Base-by-base conservation (phyloP, 1,140 invertebrate genomes). In the Thaumetopoea pityocampa region DNA sequence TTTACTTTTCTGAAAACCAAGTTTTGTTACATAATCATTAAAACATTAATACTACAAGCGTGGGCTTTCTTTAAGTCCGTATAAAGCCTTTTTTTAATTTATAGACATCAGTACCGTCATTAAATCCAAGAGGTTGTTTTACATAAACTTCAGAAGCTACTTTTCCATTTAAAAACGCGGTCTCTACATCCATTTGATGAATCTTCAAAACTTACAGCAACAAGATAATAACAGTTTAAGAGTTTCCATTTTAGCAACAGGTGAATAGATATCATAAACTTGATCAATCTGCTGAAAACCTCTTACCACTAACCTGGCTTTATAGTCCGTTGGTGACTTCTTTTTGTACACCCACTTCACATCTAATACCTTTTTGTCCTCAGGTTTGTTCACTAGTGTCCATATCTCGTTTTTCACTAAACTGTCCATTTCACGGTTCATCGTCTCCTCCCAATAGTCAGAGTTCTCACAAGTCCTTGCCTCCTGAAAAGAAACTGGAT, bases 91-190 rank as follows among this genome's bases (percentile, higher is more conserved):
- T 58, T 42, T 57, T 24, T 41, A 61, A 52, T 51, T 45, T 51
- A 27, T 35, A 61, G 38, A 57, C 58, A 50, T 60, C 41, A 20
- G 38, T 34, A 18, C 30, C 43, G 33, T 24, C 33, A 35, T 56
- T 46, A 54, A 52, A 76, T 48, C 66, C 73, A 35, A 67, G 11
- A 20, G 83, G 74, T 51, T 78, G 63, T 11, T 77, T 48, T 65
- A 85, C 66, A 56, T 66, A 83, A 4, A 84, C 51, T 53, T 74
- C 66, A 33, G 83, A 76, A 4, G 67, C 54, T 29, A 85, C 36
- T 14, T 65, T n/a, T 12, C 65, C n/a, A n/a, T n/a, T n/a, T n/a
- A n/a, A n/a, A n/a, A n/a, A n/a, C n/a, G n/a, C n/a, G n/a, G n/a
- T n/a, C n/a, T n/a, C n/a, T n/a, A n/a, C n/a, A n/a, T n/a, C n/a